A percentile compares a stretch with the other conserved stretches of the same genome.
phyloP scores from a whole-genome alignment of 2,797 vertebrate genomes.

The Pristis pectinata region DNA sequence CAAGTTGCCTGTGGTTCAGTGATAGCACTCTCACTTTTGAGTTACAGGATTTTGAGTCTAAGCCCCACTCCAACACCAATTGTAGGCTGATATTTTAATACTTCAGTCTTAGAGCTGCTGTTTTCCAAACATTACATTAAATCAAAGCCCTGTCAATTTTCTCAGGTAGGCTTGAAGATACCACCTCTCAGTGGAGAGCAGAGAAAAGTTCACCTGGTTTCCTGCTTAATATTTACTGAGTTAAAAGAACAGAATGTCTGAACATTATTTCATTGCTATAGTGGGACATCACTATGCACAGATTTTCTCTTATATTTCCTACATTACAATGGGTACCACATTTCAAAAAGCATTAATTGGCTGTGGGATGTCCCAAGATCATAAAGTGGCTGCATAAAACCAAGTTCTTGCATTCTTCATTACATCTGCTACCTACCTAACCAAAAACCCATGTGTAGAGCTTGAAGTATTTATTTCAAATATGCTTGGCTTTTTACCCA shows the following conservation, averaged over 20 bases:
- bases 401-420: background rate
- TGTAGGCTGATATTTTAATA: background rate
- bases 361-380: background rate
- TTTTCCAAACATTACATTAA: background rate
- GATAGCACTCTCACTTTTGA: background rate
- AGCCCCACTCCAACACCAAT: background rate
- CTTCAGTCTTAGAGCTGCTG: background rate
- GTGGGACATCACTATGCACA: background rate
- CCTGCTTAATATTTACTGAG: background rate
- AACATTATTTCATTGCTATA: background rate
- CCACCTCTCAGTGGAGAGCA: too few species aligned
- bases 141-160: too few species aligned
- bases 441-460: too few species aligned
- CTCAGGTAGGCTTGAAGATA: background rate
- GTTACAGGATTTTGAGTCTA: background rate
- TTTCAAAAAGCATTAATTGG: background rate
- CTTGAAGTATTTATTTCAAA: background rate
- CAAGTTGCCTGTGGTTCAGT: background rate
- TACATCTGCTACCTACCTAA: background rate
- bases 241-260: background rate
- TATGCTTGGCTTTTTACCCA: background rate
- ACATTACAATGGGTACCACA: background rate
- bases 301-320: background rate
- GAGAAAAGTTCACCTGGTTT: background rate
- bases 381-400: background rate